Base-by-base conservation (phyloP, 2,797 vertebrate species). In the Sebastiscus albofasciatus region DNA sequence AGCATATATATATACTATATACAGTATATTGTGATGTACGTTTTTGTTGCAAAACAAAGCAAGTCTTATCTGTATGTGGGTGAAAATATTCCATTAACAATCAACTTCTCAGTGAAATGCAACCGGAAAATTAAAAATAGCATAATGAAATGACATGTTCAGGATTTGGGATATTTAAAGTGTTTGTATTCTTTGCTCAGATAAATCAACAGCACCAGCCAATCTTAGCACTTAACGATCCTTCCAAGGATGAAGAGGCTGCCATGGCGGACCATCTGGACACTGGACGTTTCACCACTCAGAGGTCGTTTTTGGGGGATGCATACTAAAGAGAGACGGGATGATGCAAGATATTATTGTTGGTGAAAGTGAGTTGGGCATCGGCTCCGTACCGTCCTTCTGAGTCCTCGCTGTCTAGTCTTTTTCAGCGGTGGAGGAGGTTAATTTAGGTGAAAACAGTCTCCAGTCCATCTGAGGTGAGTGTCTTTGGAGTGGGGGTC, bases 21-120 rank as follows among this genome's bases (percentile, higher is more conserved):
- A 36, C 36, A 46, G 29, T n/a, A 46, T n/a, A 13, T 22, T 7
- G 52, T 29, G 26, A 77, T 69, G 65, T 22, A 64, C 27, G 74
- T 60, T 39, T 82, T 67, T 90, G 88, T 92, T 85, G 78, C 76
- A 79, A 84, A 80, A 82, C 71, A 86, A 81, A 89, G 90, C 83
- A 87, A 80, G 72, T 33, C n/a, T 75, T 65, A 84, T 81, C 77
- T 42, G 68, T 14, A 77, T 87, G 79, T 71, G 79, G 83, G 87
- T 12, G 42, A 36, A 20, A 72, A 54, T 60, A 52, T 72, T 70
- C 8, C 0, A 18, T 39, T 59, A 60, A 71, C 52, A n/a, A 16
- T 46, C 18, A 12, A 52, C 27, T 46, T 29, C 46, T 39, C 4
- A 22, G 11, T 20, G n/a, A 67, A 75, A 67, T 64, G 2, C 33